phyloP scores from a whole-genome alignment of 53 echinoderm and acorn worm species.

The Arbacia lixula region DNA sequence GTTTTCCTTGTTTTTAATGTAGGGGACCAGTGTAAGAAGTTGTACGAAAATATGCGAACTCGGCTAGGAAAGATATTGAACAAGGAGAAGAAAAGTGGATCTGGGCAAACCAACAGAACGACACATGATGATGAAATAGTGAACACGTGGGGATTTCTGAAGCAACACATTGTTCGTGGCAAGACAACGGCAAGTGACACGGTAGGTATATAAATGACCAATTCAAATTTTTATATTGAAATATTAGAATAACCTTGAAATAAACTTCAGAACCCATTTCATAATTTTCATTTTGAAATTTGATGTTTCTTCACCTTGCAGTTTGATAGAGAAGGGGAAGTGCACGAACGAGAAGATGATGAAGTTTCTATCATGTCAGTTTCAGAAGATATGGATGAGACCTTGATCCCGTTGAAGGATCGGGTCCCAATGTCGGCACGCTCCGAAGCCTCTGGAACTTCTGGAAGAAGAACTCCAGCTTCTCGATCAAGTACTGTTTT shows the following conservation, averaged over 20 bases:
- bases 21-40: conserved; percentile 38
- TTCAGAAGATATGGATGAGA: conserved; percentile 26
- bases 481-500: conserved; percentile 26
- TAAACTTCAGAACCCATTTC: conserved; percentile 16
- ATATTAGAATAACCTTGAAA: conserved; percentile 26
- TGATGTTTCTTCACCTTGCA: conserved; percentile 26
- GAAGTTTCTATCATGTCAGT: conserved; percentile 26
- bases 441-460: conserved; percentile 27
- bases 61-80: conserved; percentile 13
- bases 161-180: conserved; percentile 26
- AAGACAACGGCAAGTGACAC: conserved; percentile 24
- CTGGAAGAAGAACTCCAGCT: conserved; percentile 14
- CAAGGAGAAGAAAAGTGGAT: conserved; percentile 23
- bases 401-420: conserved; percentile 24
- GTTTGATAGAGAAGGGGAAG: conserved; percentile 26
- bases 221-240: conserved; percentile 17
- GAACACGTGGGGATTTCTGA: conserved; percentile 22
- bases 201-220: conserved; percentile 22
- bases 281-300: conserved; percentile 5
- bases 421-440: conserved; percentile 22
- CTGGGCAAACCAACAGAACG: conserved; percentile 27
- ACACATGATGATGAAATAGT: conserved; percentile 17
- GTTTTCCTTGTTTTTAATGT: conserved; percentile 11
- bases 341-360: conserved; percentile 26
- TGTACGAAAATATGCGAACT: conserved; percentile 21